Evolutionary conservation across 2,888 invertebrate genomes (phyloP).

Genomic region (Heliconius ismenius): DNA sequence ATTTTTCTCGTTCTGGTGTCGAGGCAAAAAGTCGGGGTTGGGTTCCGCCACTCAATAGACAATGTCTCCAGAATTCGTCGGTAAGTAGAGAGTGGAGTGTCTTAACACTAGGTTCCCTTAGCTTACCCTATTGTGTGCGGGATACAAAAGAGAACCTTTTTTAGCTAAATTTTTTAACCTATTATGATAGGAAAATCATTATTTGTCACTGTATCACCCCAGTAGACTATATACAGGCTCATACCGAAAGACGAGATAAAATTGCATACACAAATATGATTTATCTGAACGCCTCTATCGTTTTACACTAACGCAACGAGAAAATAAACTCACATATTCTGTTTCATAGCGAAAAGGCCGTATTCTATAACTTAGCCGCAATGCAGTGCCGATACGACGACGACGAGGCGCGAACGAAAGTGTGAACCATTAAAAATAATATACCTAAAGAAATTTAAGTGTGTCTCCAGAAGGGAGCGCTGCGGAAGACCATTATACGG

Average conservation of each 20-base stretch:
- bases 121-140: no score
- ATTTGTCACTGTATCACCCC: no score
- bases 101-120: no score
- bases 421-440: constrained; percentile 49
- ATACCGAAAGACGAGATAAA: neutral
- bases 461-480: constrained; percentile 60
- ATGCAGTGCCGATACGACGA: constrained; percentile 25
- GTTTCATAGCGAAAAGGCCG: neutral
- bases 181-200: no score
- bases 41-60: no score
- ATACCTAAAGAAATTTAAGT: constrained; percentile 62
- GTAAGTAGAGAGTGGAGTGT: no score
- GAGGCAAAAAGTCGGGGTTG: no score
- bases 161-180: no score
- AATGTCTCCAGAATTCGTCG: no score
- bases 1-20: no score
- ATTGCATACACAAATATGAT: neutral
- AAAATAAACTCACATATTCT: constrained; percentile 1
- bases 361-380: constrained; percentile 31
- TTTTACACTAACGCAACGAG: neutral
- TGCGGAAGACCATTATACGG: constrained; percentile 73
- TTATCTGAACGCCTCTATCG: neutral
- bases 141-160: no score
- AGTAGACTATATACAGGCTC: no score
- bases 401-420: constrained; percentile 27